phyloP scores from a whole-genome alignment of 2,113 vertebrate species.

The Gila orcuttii region DNA sequence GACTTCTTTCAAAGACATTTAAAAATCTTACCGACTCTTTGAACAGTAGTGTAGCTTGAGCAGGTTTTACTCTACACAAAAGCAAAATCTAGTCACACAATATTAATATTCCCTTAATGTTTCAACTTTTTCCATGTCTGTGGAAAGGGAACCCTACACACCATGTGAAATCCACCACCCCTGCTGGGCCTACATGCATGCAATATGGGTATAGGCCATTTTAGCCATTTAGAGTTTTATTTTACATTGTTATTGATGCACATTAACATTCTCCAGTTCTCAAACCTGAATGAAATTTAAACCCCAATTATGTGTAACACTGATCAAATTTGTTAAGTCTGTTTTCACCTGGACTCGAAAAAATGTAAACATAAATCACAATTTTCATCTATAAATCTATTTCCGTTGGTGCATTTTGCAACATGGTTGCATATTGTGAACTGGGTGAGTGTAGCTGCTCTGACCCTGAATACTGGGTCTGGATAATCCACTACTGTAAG shows the following conservation, averaged over 20 bases:
- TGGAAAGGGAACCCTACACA: neutral
- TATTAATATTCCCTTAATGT: neutral
- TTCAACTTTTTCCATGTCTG: neutral
- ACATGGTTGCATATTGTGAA: conserved; percentile 11
- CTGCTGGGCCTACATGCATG: neutral
- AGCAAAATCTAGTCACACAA: neutral
- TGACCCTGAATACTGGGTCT: conserved; percentile 3
- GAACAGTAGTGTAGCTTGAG: neutral
- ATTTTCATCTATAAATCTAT: neutral
- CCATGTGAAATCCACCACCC: neutral
- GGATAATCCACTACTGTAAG: conserved; percentile 44
- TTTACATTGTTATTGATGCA: neutral
- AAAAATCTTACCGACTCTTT: neutral
- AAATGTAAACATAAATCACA: conserved; percentile 37
- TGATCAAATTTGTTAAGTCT: neutral
- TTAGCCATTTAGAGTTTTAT: neutral
- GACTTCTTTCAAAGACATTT: neutral
- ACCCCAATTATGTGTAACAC: neutral
- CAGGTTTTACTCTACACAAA: neutral
- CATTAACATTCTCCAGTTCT: neutral
- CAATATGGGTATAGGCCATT: neutral
- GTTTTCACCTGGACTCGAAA: neutral
- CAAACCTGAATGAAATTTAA: neutral
- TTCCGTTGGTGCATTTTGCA: neutral
- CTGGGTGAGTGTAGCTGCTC: conserved; percentile 30